Conservation (phyloP, 2,797 vertebrate genomes). For the Peromyscus aztecus region DNA sequence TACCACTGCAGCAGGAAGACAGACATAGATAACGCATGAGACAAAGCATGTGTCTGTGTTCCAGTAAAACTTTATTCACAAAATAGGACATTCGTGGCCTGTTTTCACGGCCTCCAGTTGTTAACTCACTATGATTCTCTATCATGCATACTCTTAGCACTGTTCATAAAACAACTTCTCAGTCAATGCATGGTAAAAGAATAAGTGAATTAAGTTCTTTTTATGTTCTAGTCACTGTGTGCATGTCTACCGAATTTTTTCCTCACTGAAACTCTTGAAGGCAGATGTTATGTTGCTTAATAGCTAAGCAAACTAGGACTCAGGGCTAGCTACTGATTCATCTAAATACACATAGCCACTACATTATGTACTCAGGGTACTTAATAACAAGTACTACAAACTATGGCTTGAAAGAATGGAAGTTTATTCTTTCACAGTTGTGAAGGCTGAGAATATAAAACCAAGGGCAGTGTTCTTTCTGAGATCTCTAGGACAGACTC, state of each 20-base stretch:
- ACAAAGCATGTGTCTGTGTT: neutral
- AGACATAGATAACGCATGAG: neutral
- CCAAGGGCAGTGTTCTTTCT: neutral
- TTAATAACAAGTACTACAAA: neutral
- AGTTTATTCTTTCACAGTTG: neutral
- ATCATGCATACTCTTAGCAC: neutral
- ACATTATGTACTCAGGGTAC: neutral
- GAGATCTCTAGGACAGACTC: neutral
- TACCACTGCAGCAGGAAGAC: neutral
- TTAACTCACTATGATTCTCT: neutral
- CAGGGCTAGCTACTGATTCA: neutral
- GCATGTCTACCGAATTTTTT: neutral
- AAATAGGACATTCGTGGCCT: neutral
- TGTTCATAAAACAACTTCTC: neutral
- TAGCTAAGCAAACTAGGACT: neutral
- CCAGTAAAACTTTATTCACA: conserved; percentile 47
- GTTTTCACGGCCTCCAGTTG: neutral
- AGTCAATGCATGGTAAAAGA: neutral
- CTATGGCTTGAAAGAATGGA: neutral
- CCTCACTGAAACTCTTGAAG: neutral
- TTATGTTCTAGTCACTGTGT: neutral
- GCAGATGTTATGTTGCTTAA: neutral
- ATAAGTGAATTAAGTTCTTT: neutral
- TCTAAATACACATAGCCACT: neutral
- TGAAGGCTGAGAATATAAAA: neutral